These are phyloP conservation scores for Vanessa tameamea DNA, from an alignment of 1,140 invertebrate species.

Conservation along the genomic window DNA sequence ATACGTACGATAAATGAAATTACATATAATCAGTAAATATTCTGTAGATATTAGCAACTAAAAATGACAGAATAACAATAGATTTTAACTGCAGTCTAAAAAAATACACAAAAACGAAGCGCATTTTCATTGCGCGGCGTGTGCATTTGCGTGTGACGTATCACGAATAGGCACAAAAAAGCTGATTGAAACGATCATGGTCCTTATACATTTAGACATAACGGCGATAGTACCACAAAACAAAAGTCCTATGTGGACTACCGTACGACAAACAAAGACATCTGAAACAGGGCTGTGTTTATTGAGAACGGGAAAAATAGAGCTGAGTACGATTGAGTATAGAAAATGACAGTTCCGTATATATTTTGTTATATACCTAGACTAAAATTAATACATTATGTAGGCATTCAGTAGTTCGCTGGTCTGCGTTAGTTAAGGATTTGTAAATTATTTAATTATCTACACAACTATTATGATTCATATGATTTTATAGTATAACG, in stretches of 20 bases:
- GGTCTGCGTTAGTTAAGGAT: too few species aligned
- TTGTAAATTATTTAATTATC: neutral
- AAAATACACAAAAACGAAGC: conserved; percentile 32
- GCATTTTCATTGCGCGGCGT: conserved; percentile 35
- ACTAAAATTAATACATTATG: too few species aligned
- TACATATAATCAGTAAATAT: too few species aligned
- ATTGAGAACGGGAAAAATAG: conserved; percentile 49
- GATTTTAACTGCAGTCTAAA: conserved; percentile 41
- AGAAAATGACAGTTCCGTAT: conserved; percentile 29
- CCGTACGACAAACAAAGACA: conserved; percentile 48
- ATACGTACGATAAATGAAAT: too few species aligned
- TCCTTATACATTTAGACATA: conserved; percentile 27
- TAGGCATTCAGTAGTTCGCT: too few species aligned
- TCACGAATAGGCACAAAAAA: conserved; percentile 29
- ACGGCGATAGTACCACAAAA: conserved; percentile 20
- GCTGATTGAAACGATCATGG: conserved; percentile 16
- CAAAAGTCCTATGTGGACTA: conserved; percentile 17
- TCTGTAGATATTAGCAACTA: conserved; percentile 16
- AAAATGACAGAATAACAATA: conserved; percentile 38
- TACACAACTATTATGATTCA: neutral
- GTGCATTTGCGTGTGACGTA: conserved; percentile 38
- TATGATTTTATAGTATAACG: neutral
- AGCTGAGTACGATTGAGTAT: conserved; percentile 22
- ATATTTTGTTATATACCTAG: neutral
- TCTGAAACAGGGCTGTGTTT: conserved; percentile 55